Percentiles rank a stretch among this genome's conserved stretches.
phyloP scores from a whole-genome alignment of 1,140 invertebrate species.

The Maniola jurtina region DNA sequence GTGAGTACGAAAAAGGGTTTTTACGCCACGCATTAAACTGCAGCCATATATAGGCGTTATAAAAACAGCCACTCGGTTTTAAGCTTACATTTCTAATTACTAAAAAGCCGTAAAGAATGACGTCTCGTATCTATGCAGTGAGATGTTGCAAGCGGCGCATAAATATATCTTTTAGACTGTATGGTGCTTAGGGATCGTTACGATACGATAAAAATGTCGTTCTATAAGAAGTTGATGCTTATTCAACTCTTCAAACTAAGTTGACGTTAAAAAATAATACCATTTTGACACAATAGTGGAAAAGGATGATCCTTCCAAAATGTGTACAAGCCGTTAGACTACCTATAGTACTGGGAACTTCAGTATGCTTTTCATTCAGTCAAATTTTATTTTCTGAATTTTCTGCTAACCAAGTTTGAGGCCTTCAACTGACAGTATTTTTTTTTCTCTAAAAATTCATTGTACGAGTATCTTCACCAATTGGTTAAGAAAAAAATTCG shows the following conservation, averaged over 20 bases:
- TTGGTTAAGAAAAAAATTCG: neutral
- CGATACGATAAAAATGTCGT: neutral
- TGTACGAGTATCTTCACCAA: no score
- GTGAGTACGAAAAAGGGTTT: neutral
- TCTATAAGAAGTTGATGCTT: neutral
- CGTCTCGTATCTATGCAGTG: conserved; percentile 1
- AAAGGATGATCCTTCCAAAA: no score
- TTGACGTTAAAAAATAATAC: neutral
- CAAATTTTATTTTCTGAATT: no score
- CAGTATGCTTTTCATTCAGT: no score
- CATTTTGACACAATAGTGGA: no score
- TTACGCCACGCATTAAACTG: neutral
- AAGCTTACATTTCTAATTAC: conserved; percentile 25
- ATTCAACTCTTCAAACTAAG: neutral
- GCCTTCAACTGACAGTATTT: no score
- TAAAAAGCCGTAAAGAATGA: conserved; percentile 19
- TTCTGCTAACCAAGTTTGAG: neutral
- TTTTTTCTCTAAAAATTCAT: no score
- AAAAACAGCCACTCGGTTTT: conserved; percentile 11
- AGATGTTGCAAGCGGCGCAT: conserved; percentile 8
- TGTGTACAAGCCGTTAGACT: no score
- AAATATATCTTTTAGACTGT: neutral
- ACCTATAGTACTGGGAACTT: no score
- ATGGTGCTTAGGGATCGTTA: neutral
- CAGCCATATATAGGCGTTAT: conserved; percentile 10